Percentiles rank a stretch among this genome's conserved stretches.
These are phyloP conservation scores for Naso thynnoides DNA, from an alignment of 2,797 vertebrate genomes.

Conservation along the genomic window DNA sequence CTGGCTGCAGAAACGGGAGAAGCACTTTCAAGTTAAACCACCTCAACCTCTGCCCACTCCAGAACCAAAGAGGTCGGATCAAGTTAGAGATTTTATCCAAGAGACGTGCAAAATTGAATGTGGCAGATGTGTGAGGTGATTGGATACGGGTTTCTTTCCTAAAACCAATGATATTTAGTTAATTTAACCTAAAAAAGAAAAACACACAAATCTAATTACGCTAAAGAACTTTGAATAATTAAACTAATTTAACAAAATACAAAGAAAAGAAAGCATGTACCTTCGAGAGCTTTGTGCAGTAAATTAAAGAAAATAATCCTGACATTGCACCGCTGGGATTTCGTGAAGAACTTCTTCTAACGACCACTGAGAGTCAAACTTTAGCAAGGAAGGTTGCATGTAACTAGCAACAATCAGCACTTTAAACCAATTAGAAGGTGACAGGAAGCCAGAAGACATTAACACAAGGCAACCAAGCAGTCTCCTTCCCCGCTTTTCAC, in stretches of 20 bases:
- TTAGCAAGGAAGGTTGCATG: constrained; percentile 42
- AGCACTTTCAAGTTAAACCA: constrained; percentile 47
- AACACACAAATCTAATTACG: constrained; percentile 26
- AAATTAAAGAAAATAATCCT: constrained; percentile 44
- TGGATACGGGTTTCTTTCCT: background rate
- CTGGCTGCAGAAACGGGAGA: constrained; percentile 22
- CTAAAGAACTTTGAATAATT: constrained; percentile 36
- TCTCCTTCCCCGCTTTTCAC: constrained; percentile 40
- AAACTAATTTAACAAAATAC: constrained; percentile 31
- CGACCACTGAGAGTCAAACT: constrained; percentile 46
- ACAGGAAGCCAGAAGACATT: constrained; percentile 55
- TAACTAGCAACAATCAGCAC: constrained; percentile 61
- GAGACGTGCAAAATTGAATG: constrained; percentile 20
- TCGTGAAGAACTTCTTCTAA: constrained; percentile 19
- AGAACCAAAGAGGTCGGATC: constrained; percentile 35
- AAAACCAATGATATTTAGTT: background rate
- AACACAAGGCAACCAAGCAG: constrained; percentile 52
- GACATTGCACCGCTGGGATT: constrained; percentile 44
- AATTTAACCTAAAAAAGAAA: constrained; percentile 4
- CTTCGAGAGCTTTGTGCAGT: constrained; percentile 14
- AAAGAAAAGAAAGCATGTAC: constrained; percentile 10
- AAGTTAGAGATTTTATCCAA: constrained; percentile 21
- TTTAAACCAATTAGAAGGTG: constrained; percentile 65
- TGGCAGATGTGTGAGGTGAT: constrained; percentile 4
- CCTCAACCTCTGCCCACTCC: constrained; percentile 11